phyloP scores from a whole-genome alignment of 2,113 vertebrate genomes.

The Acanthochromis polyacanthus region DNA sequence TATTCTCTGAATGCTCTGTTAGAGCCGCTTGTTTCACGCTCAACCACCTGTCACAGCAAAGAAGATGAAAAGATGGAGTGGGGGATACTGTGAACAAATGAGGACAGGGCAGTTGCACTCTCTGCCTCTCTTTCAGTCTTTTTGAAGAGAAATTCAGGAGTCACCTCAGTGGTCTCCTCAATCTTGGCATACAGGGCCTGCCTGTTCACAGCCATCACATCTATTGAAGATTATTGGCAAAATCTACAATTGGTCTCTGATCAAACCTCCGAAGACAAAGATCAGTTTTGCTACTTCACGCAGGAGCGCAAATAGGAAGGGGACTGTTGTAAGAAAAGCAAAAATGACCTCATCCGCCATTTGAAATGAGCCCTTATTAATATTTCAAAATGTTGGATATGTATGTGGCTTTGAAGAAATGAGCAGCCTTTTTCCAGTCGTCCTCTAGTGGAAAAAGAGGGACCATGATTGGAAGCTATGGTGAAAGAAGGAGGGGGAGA shows the following conservation, averaged over 20 bases:
- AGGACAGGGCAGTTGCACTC: conserved; percentile 25
- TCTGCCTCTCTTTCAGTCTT: conserved; percentile 36
- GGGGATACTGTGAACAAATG: conserved; percentile 28
- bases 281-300: not conserved
- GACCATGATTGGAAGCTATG: conserved; percentile 37
- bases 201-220: conserved; percentile 30
- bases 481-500: conserved; percentile 22
- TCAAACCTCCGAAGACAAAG: conserved; percentile 26
- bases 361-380: conserved; percentile 71
- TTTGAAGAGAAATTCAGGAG: conserved; percentile 49
- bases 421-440: conserved; percentile 51
- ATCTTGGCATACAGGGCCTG: conserved; percentile 19
- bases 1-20: conserved; percentile 69
- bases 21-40: conserved; percentile 63
- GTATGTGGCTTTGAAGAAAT: conserved; percentile 65
- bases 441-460: conserved; percentile 37
- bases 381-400: conserved; percentile 73
- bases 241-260: conserved; percentile 22
- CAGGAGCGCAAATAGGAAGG: conserved; percentile 18
- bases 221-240: conserved; percentile 49
- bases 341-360: conserved; percentile 59
- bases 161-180: conserved; percentile 37
- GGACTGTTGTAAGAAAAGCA: conserved; percentile 51
- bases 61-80: conserved; percentile 51
- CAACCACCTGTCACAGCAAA: conserved; percentile 61